Evolutionary conservation across 2,113 vertebrate species (phyloP).

Genomic region (Xenopus laevis): DNA sequence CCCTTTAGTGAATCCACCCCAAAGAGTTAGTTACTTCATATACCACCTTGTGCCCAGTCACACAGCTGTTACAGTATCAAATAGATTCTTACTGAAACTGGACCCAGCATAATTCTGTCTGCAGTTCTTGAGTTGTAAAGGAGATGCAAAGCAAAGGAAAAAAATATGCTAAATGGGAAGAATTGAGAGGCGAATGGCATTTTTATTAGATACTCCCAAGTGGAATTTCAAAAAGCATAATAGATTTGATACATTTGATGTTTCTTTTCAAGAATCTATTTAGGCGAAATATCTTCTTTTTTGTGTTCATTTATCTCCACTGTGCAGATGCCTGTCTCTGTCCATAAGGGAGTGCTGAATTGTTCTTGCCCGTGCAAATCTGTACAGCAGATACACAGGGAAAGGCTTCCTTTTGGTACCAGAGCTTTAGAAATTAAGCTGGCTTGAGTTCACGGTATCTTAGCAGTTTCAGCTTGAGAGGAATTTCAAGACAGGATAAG

Average conservation of each 20-base stretch:
- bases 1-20: too few relatives aligned
- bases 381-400: constrained; percentile 49
- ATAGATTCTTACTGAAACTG: too few relatives aligned
- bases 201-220: neutral
- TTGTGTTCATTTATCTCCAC: constrained; percentile 54
- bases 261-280: constrained; percentile 39
- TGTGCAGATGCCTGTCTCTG: constrained; percentile 51
- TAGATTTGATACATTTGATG: constrained; percentile 55
- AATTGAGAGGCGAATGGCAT: neutral
- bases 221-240: constrained; percentile 36
- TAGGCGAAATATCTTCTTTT: constrained; percentile 53
- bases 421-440: constrained; percentile 31
- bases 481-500: neutral
- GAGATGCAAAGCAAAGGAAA: too few relatives aligned
- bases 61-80: too few relatives aligned
- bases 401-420: constrained; percentile 48
- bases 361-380: constrained; percentile 53
- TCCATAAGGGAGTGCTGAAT: constrained; percentile 42
- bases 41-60: too few relatives aligned
- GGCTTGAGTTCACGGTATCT: constrained; percentile 9
- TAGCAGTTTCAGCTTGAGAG: constrained; percentile 42
- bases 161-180: too few relatives aligned
- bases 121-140: too few relatives aligned
- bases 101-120: too few relatives aligned
- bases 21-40: too few relatives aligned